Evolutionary conservation across 2,797 vertebrate genomes (phyloP), one percentile per base, ranked within the genome.

Genomic region (Diglossa cyanea): DNA sequence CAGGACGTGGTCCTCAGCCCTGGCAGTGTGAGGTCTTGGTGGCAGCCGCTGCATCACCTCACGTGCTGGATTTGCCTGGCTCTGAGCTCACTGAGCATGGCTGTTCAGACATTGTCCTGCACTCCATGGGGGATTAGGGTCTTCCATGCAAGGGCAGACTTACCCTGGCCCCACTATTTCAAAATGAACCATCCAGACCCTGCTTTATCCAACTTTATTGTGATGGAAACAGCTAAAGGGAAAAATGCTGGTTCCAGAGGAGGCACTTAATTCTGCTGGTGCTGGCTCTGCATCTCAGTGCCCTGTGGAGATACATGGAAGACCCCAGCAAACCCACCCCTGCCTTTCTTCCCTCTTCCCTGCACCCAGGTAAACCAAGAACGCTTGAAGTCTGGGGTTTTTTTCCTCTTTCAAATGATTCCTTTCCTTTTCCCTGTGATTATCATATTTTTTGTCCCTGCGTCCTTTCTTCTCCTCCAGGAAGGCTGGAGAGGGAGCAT

Each of bases 21-120:
- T 2, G 50, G 60, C 50, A 31, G 16, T 0, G 0, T 0, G 3
- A 11, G 75, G 10, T 20, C 26, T 50, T 0, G 50, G 44, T 20
- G 35, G 55, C 6, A 25, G 14, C 70, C 60, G 74, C 79, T 50
- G 60, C 45, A 7, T 45, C 23, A 1, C 35, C 45, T 21, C 20
- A 1, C 1, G 3, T 19, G 48, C 40, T 45, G 14, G 11, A 6
- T 33, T 11, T 45, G 60, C 31, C 61, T 28, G 45, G 50, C 8
- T 13, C n/a, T 3, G 55, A 14, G 39, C 48, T 20, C 35, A 18
- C 44, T 42, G 37, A 18, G 40, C 1, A 10, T 0, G 0, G 60
- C 72, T 53, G 33, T 50, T 63, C 1, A 2, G 73, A 54, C 42
- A 35, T 14, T 30, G 44, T 30, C 51, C 81, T 44, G 39, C 47